Base-by-base conservation (phyloP, 2,113 vertebrate species). In the Alexandromys fortis region DNA sequence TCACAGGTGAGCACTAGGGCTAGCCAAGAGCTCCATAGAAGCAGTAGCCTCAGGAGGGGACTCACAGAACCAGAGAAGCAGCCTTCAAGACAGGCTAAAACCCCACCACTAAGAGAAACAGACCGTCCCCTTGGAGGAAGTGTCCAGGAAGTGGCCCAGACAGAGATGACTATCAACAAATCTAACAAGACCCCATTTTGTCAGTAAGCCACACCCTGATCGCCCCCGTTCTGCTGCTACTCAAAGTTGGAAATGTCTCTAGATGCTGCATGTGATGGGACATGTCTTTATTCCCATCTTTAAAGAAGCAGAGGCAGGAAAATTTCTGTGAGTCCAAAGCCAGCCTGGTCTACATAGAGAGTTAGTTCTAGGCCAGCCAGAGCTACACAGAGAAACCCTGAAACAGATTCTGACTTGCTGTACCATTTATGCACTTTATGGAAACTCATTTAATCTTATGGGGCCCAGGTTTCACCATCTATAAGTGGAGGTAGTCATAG, bases 241-340 rank as follows among this genome's bases (percentile, higher is more conserved):
- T n/a, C 67, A 7, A 8, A 13, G 28, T 45, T 21, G 70, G 65
- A 38, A 65, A 65, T 26, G 4, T 38, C 42, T 30, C 86, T 24
- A 19, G 55, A 55, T 55, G 55, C 55, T 26, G 7, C 13, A 1
- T 42, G n/a, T 26, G 55, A n/a, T 83, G 13, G n/a, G 1, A 9
- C 55, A 42, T 10, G 81, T 19, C 81, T 42, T 28, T 42, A 63
- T 42, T 63, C n/a, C 24, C 58, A 83, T 24, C 4, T 63, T 55
- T 63, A n/a, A 30, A 58, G 58, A 83, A 83, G n/a, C 81, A 83
- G n/a, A 42, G n/a, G 58, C 81, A 83, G 58, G 81, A 61, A 83
- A 24, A 42, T 42, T 16, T 83, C 58, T 42, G 22, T 63, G n/a
- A 83, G 24, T 26, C 42, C 81, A 63, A 83, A 63, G 58, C n/a